Percentiles rank a stretch among this genome's conserved stretches.
Evolutionary conservation across 2,113 vertebrate genomes (phyloP).

Genomic region (Seriola aureovittata): DNA sequence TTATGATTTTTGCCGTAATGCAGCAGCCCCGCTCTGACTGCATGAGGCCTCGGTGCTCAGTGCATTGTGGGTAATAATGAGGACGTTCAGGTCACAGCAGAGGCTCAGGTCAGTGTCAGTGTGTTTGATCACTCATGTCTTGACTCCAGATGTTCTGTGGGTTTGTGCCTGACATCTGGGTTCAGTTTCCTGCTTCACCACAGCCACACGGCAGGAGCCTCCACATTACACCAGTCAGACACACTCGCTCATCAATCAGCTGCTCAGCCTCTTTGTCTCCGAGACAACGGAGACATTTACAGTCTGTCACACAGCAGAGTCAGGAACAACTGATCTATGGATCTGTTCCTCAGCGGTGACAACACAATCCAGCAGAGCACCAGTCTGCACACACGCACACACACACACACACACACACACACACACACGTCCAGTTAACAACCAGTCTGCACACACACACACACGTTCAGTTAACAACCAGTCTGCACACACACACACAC

Average conservation of each 20-base stretch:
- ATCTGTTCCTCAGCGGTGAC: neutral
- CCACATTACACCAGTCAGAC: no score
- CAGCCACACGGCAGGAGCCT: conserved; percentile 8
- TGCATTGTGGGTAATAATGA: no score
- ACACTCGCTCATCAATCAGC: no score
- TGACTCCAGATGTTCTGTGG: conserved; percentile 56
- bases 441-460: no score
- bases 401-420: no score
- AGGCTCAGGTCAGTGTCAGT: neutral
- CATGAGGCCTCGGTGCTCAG: no score
- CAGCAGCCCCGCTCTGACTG: no score
- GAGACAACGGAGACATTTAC: conserved; percentile 5
- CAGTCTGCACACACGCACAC: no score
- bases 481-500: no score
- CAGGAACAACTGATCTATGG: conserved; percentile 5
- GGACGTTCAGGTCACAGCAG: neutral
- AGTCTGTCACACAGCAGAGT: conserved; percentile 40
- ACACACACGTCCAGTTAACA: no score
- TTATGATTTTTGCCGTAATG: no score
- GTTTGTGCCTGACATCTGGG: conserved; percentile 40
- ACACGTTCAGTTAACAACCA: no score
- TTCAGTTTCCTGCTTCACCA: conserved; percentile 14
- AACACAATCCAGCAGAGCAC: neutral
- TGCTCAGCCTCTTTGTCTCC: neutral
- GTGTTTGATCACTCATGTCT: conserved; percentile 18